Percentiles rank a stretch among this genome's conserved stretches.
Evolutionary conservation across 2,888 invertebrate species (phyloP).

Genomic region (Thyatira batis): DNA sequence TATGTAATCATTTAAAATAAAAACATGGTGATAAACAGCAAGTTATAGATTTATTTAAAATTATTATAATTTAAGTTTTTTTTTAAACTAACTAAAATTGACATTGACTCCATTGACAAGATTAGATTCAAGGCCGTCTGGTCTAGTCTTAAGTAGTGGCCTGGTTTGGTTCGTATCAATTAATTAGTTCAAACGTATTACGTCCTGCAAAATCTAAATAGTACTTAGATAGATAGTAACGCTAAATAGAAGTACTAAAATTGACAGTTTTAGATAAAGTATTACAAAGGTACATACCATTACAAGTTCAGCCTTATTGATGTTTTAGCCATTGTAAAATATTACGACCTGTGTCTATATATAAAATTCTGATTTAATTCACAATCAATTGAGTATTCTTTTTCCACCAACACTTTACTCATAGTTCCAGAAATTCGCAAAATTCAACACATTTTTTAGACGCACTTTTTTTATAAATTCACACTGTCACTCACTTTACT

Average conservation of each 20-base stretch:
- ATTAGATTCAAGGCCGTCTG: conserved; percentile 81
- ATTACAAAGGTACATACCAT: conserved; percentile 39
- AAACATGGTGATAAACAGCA: too few species aligned
- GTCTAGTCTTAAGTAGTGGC: conserved; percentile 62
- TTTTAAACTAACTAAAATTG: conserved; percentile 55
- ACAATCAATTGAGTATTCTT: conserved; percentile 21
- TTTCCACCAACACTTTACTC: conserved; percentile 16
- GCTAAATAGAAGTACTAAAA: too few species aligned
- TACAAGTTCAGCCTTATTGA: conserved; percentile 48
- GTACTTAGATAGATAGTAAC: too few species aligned
- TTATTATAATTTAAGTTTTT: too few species aligned
- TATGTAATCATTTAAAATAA: too few species aligned
- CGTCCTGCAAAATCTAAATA: not conserved
- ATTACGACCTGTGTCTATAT: conserved; percentile 42
- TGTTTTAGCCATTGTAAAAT: conserved; percentile 55
- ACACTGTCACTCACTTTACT: conserved; percentile 51
- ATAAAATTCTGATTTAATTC: conserved; percentile 31
- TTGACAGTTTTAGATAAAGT: not conserved
- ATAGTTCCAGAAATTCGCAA: conserved; percentile 19
- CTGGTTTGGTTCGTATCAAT: conserved; percentile 46
- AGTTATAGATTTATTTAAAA: too few species aligned
- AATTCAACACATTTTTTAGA: conserved; percentile 24
- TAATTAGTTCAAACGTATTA: conserved; percentile 67
- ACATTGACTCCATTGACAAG: conserved; percentile 73
- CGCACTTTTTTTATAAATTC: conserved; percentile 46